Evolutionary conservation across 2,113 vertebrate genomes (phyloP).

Genomic region (Pampusana beccarii): DNA sequence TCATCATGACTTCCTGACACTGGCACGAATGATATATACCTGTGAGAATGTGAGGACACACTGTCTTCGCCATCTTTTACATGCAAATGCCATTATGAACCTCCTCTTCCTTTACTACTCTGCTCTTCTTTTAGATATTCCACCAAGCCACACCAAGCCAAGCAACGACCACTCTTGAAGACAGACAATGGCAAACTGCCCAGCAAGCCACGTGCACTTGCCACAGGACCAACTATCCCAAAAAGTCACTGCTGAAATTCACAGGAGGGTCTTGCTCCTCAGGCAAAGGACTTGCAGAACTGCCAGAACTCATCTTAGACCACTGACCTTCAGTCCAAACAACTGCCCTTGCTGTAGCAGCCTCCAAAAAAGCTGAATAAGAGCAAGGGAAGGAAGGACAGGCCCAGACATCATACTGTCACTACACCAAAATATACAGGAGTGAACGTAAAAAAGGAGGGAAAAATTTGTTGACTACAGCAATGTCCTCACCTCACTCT

Average conservation of each 20-base stretch:
- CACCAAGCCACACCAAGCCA: neutral
- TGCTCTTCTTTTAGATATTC: neutral
- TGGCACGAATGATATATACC: neutral
- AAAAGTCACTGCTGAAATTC: neutral
- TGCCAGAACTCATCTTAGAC: neutral
- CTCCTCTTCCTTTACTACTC: neutral
- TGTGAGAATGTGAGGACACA: neutral
- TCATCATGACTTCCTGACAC: neutral
- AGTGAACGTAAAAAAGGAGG: neutral
- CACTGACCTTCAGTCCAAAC: neutral
- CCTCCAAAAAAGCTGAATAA: neutral
- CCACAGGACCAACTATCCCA: neutral
- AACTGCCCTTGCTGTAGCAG: neutral
- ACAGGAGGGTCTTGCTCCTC: neutral
- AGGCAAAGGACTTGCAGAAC: neutral
- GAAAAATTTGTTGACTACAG: neutral
- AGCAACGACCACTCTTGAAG: neutral
- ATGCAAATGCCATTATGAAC: neutral
- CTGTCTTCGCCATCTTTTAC: neutral
- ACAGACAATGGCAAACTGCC: neutral
- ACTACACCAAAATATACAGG: neutral
- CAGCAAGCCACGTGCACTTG: accelerated
- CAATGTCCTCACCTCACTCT: neutral
- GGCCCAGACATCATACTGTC: neutral
- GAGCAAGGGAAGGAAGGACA: neutral